Evolutionary conservation across 1,140 invertebrate genomes (phyloP).

Genomic region (Drosophila ironensis): DNA sequence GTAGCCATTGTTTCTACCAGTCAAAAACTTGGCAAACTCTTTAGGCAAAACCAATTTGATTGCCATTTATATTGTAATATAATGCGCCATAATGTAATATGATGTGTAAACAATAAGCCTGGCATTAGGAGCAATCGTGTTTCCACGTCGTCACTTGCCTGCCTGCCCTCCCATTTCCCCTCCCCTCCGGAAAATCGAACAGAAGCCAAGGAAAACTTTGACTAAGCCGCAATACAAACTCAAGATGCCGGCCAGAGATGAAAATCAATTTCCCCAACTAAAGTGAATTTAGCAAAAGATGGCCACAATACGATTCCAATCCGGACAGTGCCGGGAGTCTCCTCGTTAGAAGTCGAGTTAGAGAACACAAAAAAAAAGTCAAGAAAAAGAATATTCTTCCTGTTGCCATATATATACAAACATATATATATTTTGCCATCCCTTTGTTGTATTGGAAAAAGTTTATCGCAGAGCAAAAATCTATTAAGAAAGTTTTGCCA

Average conservation of each 20-base stretch:
- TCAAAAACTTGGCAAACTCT: slow-evolving; percentile 7
- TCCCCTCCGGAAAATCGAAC: slow-evolving; percentile 7
- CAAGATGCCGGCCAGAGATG: slow-evolving; percentile 66
- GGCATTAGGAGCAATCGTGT: slow-evolving; percentile 32
- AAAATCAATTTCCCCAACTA: slow-evolving; percentile 73
- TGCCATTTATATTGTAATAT: slow-evolving; percentile 30
- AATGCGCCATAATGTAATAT: slow-evolving; percentile 48
- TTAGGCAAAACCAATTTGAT: slow-evolving; percentile 38
- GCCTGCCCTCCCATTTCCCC: no score
- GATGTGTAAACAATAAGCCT: slow-evolving; percentile 41
- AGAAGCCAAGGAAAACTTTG: slow-evolving; percentile 25
- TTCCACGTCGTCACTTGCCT: slow-evolving; percentile 3
- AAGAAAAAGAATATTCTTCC: slow-evolving; percentile 15
- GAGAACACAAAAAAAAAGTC: not conserved
- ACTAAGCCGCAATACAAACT: slow-evolving; percentile 41
- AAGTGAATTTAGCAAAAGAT: slow-evolving; percentile 51
- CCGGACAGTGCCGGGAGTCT: slow-evolving; percentile 7
- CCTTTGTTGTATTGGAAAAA: slow-evolving; percentile 49
- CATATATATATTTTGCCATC: not conserved
- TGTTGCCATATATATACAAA: slow-evolving; percentile 8
- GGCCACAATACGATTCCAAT: slow-evolving; percentile 52
- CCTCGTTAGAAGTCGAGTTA: slow-evolving; percentile 19
- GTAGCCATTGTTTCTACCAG: not conserved
- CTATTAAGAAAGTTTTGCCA: slow-evolving; percentile 79
- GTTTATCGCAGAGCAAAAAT: slow-evolving; percentile 72